phyloP scores from a whole-genome alignment of 2,797 vertebrate genomes.

The Myioborus miniatus region DNA sequence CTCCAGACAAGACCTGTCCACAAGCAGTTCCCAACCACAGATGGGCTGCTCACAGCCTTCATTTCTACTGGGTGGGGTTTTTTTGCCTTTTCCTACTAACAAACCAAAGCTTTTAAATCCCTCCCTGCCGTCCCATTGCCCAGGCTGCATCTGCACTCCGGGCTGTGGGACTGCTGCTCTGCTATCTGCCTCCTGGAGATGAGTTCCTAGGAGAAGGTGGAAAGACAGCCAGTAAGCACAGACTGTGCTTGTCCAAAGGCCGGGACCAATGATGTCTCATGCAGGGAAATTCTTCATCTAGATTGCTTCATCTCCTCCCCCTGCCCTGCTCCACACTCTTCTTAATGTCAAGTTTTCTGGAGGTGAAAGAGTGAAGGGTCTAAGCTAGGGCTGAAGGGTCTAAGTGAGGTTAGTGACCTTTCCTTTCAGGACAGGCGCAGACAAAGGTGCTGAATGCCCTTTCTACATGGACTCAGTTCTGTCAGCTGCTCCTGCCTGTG shows the following conservation, averaged over 20 bases:
- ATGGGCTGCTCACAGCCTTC: not conserved
- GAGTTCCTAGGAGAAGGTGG: not conserved
- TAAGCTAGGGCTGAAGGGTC: not conserved
- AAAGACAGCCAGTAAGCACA: not conserved
- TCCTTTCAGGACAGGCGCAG: not conserved
- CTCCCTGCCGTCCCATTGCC: not conserved
- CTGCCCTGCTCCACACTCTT: not conserved
- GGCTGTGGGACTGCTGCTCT: not conserved
- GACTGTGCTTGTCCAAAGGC: not conserved
- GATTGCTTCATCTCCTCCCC: not conserved
- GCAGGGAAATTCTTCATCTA: not conserved
- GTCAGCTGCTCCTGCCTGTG: not conserved
- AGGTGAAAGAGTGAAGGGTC: not conserved
- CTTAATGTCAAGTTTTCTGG: not conserved
- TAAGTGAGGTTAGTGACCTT: not conserved
- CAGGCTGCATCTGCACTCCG: not conserved
- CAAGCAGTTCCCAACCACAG: fast-evolving
- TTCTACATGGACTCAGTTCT: not conserved
- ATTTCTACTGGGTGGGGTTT: not conserved
- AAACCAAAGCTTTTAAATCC: not conserved
- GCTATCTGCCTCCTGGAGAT: not conserved
- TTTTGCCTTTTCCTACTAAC: not conserved
- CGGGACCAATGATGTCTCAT: not conserved
- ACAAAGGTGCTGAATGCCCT: not conserved
- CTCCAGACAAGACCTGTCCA: not conserved